Evolutionary conservation across 2,888 invertebrate genomes (phyloP).

Genomic region (Aproaerema taeniolella): DNA sequence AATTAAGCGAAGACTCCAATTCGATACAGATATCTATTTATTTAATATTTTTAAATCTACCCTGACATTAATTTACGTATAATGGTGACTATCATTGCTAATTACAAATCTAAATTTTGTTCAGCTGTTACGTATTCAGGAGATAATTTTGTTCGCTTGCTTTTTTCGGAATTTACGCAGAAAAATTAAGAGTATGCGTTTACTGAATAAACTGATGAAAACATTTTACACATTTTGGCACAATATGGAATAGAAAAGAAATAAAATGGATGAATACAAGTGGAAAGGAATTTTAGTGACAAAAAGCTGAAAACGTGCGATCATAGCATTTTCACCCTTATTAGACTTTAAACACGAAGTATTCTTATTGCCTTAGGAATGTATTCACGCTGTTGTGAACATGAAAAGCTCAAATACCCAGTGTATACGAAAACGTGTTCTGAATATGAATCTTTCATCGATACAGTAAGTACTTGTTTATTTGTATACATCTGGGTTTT

Average conservation of each 20-base stretch:
- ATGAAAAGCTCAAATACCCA: background rate
- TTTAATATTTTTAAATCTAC: constrained; percentile 74
- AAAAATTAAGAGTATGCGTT: constrained; percentile 24
- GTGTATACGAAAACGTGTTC: constrained; percentile 6
- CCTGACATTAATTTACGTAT: constrained; percentile 94
- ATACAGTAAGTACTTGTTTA: no score
- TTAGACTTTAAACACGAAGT: constrained; percentile 6
- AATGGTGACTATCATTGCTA: constrained; percentile 81
- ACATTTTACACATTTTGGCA: constrained; percentile 64
- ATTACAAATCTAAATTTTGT: constrained; percentile 63
- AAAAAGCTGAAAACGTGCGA: constrained; percentile 4
- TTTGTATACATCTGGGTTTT: no score
- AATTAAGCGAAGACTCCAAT: constrained; percentile 62
- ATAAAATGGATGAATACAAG: no score
- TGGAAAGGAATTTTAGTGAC: no score
- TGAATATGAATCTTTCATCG: constrained; percentile 8
- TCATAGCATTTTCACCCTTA: constrained; percentile 5
- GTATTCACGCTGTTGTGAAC: constrained; percentile 3
- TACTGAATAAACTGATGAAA: constrained; percentile 22
- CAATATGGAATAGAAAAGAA: constrained; percentile 56
- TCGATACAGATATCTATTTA: constrained; percentile 51
- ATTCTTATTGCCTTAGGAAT: constrained; percentile 9
- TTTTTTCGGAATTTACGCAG: constrained; percentile 8
- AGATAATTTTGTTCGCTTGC: constrained; percentile 22
- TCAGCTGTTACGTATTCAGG: constrained; percentile 59